Base-by-base conservation (phyloP, 2,888 invertebrate genomes). In the Phlogophora meticulosa region DNA sequence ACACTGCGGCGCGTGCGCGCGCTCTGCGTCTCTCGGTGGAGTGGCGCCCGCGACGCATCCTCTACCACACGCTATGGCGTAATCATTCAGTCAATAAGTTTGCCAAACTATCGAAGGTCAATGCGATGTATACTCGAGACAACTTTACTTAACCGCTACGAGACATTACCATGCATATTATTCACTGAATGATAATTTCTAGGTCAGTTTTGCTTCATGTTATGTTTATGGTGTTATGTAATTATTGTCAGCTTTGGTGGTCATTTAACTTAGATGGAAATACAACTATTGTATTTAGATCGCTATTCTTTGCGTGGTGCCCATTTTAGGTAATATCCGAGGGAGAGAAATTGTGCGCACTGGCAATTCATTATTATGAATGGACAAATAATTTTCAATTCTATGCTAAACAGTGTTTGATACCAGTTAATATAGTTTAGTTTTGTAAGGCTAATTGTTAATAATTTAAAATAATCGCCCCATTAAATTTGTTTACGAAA, bases 81-180 rank as follows among this genome's bases (percentile, higher is more conserved):
- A 94, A 94, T 87, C 91, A 85, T 89, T 91, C 89, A 91, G 92
- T 93, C 91, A 94, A 94, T 93, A 94, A 92, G 88, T 93, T 93
- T 93, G 92, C 92, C 92, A 93, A 94, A 95, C 92, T 88, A 87
- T 78, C 88, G 93, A 94, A 95, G 95, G 94, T 94, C 94, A 94
- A 93, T 93, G 88, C 88, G 87, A 89, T 90, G 90, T 90, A 91
- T 90, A 91, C 87, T 82, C 83, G 87, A 91, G 88, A 90, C 91
- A 87, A 90, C 91, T 92, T 92, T 90, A 92, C 92, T 91, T 90
- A 90, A 92, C 88, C 78, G 81, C 85, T 82, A 84, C 82, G 84
- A 89, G 90, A 90, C 90, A 87, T 85, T 81, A 79, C 81, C 83
- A 84, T 84, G 83, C 86, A 89, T 90, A 89, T 89, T 91, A 91